Base-by-base conservation (phyloP, 2,888 invertebrate genomes). In the Drosophila tripunctata region DNA sequence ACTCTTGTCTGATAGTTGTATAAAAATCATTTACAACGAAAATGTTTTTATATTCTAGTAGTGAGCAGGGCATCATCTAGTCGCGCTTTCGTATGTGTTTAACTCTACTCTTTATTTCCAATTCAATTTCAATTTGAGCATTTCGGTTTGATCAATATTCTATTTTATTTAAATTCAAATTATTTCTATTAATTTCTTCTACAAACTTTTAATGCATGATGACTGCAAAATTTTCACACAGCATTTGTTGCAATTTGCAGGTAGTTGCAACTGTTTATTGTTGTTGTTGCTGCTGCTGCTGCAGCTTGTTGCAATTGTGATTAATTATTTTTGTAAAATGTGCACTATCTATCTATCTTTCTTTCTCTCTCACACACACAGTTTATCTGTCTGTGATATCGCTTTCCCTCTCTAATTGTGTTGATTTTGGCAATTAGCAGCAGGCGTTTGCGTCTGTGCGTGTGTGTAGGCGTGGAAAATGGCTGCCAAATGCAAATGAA, bases 391-490 rank as follows among this genome's bases (percentile, higher is more conserved):
- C 27, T 27, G 27, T 17, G 15, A 17, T 31, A 12, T 27, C 36
- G 3, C 17, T 17, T 30, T 33, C 14, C n/a, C 19, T 7, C 15
- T 24, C 45, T 62, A 57, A 77, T 67, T 74, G 57, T 74, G 67
- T 66, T 67, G 67, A 71, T 71, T 58, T 74, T 56, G 58, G 67
- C 67, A 67, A 77, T 77, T 74, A 67, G 67, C 52, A 73, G 41
- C 51, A 38, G 58, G 45, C 54, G 40, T 48, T 8, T 43, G n/a
- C n/a, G n/a, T 5, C 4, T 27, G 40, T 54, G 55, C 31, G 38
- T 51, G 22, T 22, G 22, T 43, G 38, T n/a, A n/a, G 55, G 71
- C 27, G 48, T 58, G 50, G 45, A 41, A 41, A 47, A 40, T 68
- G 45, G 44, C 47, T 58, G 48, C 33, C 35, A 54, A 45, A 51